Percentiles rank a stretch among this genome's conserved stretches.
Conservation (phyloP, 1,140 invertebrate species). For the Ooceraea biroi region DNA sequence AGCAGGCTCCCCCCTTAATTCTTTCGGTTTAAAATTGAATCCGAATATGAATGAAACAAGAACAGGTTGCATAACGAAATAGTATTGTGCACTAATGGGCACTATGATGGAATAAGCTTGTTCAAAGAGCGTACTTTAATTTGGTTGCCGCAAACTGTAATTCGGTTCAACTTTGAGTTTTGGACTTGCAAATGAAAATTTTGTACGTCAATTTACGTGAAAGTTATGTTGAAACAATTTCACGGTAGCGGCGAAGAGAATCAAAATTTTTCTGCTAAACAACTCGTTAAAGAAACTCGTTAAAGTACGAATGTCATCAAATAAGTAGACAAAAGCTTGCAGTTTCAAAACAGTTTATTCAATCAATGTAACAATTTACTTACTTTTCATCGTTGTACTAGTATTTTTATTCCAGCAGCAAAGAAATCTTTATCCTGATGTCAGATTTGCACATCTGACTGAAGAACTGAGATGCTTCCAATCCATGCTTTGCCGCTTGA, state of each 20-base stretch:
- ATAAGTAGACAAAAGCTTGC: too few species aligned
- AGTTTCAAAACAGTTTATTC: too few species aligned
- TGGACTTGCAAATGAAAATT: conserved; percentile 25
- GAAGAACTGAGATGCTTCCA: too few species aligned
- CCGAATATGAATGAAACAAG: conserved; percentile 36
- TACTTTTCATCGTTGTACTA: too few species aligned
- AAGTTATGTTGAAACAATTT: conserved; percentile 27
- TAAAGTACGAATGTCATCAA: too few species aligned
- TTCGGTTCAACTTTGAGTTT: conserved; percentile 16
- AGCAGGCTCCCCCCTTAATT: too few species aligned
- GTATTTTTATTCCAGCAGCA: too few species aligned
- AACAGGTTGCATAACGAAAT: conserved; percentile 9
- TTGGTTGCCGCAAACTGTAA: conserved; percentile 20
- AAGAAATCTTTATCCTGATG: too few species aligned
- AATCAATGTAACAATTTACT: too few species aligned
- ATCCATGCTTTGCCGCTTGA: too few species aligned
- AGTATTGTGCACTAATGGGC: conserved; percentile 12
- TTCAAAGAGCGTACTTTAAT: conserved; percentile 37
- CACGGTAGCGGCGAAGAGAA: neutral
- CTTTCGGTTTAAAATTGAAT: neutral
- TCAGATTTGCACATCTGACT: too few species aligned
- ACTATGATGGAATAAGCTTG: neutral
- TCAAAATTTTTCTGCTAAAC: neutral
- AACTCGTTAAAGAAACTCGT: too few species aligned
- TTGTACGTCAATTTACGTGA: neutral